Conservation (phyloP, 2,888 invertebrate genomes). For the Eupithecia centaureata region DNA sequence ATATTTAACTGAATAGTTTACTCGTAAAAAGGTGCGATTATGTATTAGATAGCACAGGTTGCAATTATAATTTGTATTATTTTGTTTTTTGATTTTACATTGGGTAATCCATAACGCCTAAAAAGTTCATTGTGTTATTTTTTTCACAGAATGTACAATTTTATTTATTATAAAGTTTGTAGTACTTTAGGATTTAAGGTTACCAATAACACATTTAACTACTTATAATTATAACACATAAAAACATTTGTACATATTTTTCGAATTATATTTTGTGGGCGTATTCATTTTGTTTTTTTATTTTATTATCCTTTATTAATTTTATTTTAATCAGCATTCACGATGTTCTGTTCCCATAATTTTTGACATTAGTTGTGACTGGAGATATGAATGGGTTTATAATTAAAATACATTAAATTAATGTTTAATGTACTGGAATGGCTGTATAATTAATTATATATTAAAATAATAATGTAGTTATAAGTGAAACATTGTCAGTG, state of each 20-base stretch:
- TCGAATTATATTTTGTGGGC: slow-evolving; percentile 81
- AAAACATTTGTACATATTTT: slow-evolving; percentile 75
- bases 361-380: slow-evolving; percentile 25
- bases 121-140: background rate
- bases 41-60: slow-evolving; percentile 21
- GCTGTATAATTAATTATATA: slow-evolving; percentile 22
- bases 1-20: slow-evolving; percentile 20
- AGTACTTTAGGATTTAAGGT: slow-evolving; percentile 42
- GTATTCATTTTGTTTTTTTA: slow-evolving; percentile 54
- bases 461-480: slow-evolving; percentile 17
- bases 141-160: slow-evolving; percentile 41
- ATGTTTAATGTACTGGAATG: slow-evolving; percentile 30
- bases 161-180: slow-evolving; percentile 40
- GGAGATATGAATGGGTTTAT: slow-evolving; percentile 19
- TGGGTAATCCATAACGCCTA: background rate
- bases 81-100: background rate
- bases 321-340: slow-evolving; percentile 16
- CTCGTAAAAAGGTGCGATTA: slow-evolving; percentile 26
- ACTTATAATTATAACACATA: slow-evolving; percentile 29
- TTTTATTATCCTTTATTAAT: slow-evolving; percentile 40
- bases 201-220: slow-evolving; percentile 47
- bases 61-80: slow-evolving; percentile 15
- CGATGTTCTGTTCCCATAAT: slow-evolving; percentile 20
- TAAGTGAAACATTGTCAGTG: slow-evolving; percentile 3
- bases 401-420: slow-evolving; percentile 27